Conservation (phyloP, 1,140 invertebrate species). For the Diorhabda carinulata region DNA sequence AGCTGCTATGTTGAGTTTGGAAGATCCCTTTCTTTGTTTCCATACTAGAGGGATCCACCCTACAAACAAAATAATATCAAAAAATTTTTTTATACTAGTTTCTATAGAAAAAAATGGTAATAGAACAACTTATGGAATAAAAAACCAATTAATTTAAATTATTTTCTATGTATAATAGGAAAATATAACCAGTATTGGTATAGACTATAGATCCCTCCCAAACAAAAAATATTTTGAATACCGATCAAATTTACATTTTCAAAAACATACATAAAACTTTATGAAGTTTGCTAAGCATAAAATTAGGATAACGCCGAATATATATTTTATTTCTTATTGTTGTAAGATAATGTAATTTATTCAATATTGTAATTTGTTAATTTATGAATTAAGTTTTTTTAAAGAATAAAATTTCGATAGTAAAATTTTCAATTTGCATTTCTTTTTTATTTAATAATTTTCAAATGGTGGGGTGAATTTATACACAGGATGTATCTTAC, state of each 20-base stretch:
- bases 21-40: conserved; percentile 41
- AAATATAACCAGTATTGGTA: not conserved
- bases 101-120: not conserved
- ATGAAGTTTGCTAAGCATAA: too few relatives aligned
- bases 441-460: too few relatives aligned
- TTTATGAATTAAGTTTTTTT: too few relatives aligned
- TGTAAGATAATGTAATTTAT: too few relatives aligned
- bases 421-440: too few relatives aligned
- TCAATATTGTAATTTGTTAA: too few relatives aligned
- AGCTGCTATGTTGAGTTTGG: conserved; percentile 22
- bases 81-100: not conserved
- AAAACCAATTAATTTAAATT: not conserved
- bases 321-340: too few relatives aligned
- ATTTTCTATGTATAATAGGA: not conserved
- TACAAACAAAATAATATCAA: conserved; percentile 23
- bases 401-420: too few relatives aligned
- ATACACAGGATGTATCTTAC: too few relatives aligned
- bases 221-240: not conserved
- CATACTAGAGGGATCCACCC: conserved; percentile 45
- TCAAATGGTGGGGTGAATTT: too few relatives aligned
- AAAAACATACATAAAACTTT: too few relatives aligned
- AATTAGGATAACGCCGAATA: too few relatives aligned
- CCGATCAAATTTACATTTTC: not conserved
- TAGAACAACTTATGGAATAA: not conserved
- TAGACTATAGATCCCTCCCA: not conserved